A percentile compares a stretch with the other conserved stretches of the same genome.
Evolutionary conservation across 1,140 invertebrate genomes (phyloP).

Genomic region (Sinonovacula constricta): DNA sequence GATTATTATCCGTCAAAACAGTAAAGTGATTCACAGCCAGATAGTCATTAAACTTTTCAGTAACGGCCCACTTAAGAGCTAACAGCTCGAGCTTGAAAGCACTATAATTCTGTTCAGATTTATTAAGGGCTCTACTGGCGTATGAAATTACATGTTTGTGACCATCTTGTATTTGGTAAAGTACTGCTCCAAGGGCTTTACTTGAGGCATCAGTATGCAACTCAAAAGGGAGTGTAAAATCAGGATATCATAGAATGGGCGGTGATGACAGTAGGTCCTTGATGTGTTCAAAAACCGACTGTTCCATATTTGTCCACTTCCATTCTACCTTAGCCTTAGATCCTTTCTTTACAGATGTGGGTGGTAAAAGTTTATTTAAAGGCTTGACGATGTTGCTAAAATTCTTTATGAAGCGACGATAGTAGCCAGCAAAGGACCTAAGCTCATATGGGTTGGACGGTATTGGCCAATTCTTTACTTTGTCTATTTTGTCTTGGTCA

Average conservation of each 20-base stretch:
- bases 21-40: conserved; percentile 12
- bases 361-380: neutral
- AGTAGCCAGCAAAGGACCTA: conserved; percentile 3
- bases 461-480: neutral
- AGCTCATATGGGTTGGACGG: conserved; percentile 2
- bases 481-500: neutral
- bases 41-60: conserved; percentile 35
- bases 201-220: conserved; percentile 7
- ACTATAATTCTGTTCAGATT: conserved; percentile 14
- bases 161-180: neutral
- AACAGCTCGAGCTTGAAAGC: conserved; percentile 18
- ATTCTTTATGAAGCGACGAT: neutral
- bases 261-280: conserved; percentile 8
- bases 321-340: neutral
- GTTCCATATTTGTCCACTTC: conserved; percentile 14
- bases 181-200: neutral
- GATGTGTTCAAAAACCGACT: neutral
- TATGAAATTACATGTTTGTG: neutral
- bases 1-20: conserved; percentile 29
- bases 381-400: neutral
- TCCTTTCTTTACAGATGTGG: neutral
- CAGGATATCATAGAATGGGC: conserved; percentile 6
- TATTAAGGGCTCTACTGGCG: conserved; percentile 10
- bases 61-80: conserved; percentile 27
- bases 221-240: conserved; percentile 14